Evolutionary conservation across 2,113 vertebrate genomes (phyloP), one percentile per base, ranked within the genome.

Genomic region (Lophius piscatorius): DNA sequence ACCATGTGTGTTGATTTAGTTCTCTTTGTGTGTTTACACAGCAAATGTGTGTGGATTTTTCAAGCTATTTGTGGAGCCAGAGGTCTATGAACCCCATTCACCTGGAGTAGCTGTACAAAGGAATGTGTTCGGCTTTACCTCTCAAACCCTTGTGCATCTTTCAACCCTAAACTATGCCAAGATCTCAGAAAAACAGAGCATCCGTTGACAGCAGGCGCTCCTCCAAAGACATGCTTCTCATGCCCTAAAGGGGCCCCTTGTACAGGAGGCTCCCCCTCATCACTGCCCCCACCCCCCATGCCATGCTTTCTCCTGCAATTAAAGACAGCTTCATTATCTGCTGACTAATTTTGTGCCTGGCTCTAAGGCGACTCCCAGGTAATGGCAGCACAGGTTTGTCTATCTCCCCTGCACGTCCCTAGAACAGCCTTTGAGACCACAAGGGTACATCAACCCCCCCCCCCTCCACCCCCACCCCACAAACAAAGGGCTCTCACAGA

Each of bases 311-410:
- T 33, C 48, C 55, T 84, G 83, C 20, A 61, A 90, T 92, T 91
- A 92, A 85, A 87, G 89, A 89, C 90, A 90, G 82, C 90, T 93
- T 94, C 91, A 93, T 94, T 92, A 92, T 86, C 90, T 91, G 78
- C 77, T 88, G 88, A 90, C 86, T 92, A 92, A 92, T 90, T 93
- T 85, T 80, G 66, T 47, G 61, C 74, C 87, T 85, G 82, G 89
- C 88, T 62, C 70, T 70, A 69, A 74, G 89, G 92, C 78, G 83
- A 89, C 90, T 82, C 85, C 48, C 89, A 91, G 90, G 91, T 95
- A 92, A 93, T 81, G 80, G 56, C 50, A 74, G 70, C 3, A 54
- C 51, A 76, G 80, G 54, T 82, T 78, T 39, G 4, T 48, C 65
- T 47, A 64, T 73, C 77, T 60, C 65, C 60, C 12, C 42, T 40